phyloP scores from a whole-genome alignment of 2,113 vertebrate species.

The Procavia capensis region DNA sequence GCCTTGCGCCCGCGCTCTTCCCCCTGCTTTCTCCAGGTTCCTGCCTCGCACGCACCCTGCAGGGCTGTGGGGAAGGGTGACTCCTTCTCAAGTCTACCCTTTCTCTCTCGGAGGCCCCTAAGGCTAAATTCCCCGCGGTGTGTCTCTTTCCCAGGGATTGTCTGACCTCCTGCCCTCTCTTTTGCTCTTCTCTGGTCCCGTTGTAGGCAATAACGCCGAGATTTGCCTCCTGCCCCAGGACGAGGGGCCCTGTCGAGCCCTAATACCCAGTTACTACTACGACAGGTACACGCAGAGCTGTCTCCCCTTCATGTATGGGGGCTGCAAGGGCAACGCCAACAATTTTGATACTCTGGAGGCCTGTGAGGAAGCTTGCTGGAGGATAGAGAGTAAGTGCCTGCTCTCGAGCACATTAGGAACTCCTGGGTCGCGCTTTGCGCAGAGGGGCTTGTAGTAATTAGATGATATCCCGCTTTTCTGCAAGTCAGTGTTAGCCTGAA shows the following conservation, averaged over 20 bases:
- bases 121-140: neutral
- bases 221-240: slow-evolving; percentile 90
- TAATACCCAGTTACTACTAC: slow-evolving; percentile 90
- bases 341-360: slow-evolving; percentile 89
- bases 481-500: neutral
- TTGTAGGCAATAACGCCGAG: slow-evolving; percentile 79
- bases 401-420: fast-evolving
- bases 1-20: neutral
- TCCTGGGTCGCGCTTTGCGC: fast-evolving
- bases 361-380: slow-evolving; percentile 92
- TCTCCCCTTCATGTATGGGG: slow-evolving; percentile 91
- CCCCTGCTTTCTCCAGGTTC: neutral
- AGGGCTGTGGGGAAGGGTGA: neutral
- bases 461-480: neutral
- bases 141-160: neutral
- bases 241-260: slow-evolving; percentile 89
- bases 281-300: slow-evolving; percentile 92
- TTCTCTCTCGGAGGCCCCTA: neutral
- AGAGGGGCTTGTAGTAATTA: fast-evolving
- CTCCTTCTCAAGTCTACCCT: neutral
- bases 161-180: neutral
- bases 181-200: neutral
- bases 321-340: slow-evolving; percentile 94
- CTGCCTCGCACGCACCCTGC: neutral
- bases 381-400: slow-evolving; percentile 91